phyloP scores from a whole-genome alignment of 2,113 vertebrate genomes.

The Microcebus griseorufus region DNA sequence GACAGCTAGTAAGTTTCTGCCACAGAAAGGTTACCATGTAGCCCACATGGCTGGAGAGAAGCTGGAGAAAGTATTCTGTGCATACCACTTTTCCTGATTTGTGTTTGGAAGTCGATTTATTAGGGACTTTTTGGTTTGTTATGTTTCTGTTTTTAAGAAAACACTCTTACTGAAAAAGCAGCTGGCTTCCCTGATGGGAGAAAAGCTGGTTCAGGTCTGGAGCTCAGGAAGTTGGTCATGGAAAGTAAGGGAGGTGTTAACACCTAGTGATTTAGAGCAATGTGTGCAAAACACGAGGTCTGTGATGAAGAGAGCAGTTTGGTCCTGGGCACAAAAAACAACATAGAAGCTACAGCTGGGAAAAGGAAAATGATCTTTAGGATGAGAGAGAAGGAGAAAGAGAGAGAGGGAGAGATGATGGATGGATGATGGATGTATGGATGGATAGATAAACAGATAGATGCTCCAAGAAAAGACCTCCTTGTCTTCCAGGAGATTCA shows the following conservation, averaged over 20 bases:
- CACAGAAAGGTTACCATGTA: neutral
- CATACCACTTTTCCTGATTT: neutral
- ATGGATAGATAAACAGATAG: neutral
- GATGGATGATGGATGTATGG: neutral
- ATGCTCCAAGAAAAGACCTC: neutral
- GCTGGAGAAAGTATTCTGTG: neutral
- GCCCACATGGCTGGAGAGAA: neutral
- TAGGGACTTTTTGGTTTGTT: neutral
- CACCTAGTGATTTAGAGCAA: neutral
- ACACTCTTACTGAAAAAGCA: neutral
- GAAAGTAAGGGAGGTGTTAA: neutral
- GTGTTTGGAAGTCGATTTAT: conserved; percentile 18
- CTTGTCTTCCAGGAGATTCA: neutral
- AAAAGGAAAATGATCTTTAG: neutral
- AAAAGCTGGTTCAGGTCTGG: neutral
- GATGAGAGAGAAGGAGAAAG: neutral
- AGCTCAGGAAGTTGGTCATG: neutral
- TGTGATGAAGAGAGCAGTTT: neutral
- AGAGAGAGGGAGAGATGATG: neutral
- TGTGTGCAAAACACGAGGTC: neutral
- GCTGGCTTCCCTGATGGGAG: neutral
- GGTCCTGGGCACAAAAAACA: neutral
- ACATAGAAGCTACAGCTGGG: neutral
- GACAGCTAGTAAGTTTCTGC: neutral
- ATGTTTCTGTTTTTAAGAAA: conserved; percentile 39